A percentile compares a stretch with the other conserved stretches of the same genome.
Evolutionary conservation across 2,113 vertebrate species (phyloP).

Genomic region (Alligator sinensis): DNA sequence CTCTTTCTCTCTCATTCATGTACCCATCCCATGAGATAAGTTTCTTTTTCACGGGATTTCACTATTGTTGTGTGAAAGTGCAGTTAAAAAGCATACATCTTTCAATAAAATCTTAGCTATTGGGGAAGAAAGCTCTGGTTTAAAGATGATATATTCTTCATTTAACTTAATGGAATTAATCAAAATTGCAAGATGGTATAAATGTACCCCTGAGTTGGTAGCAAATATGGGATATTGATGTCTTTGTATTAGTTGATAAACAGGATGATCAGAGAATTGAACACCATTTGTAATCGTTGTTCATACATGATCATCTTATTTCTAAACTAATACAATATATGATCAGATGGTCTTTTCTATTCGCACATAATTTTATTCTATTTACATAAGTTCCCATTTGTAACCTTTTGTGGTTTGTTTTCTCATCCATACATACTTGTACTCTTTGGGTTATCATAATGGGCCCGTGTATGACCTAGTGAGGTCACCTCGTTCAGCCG

Average conservation of each 20-base stretch:
- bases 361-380: background rate
- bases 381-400: background rate
- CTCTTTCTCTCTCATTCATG: background rate
- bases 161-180: background rate
- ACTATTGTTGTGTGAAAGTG: background rate
- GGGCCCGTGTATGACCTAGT: no score
- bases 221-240: background rate
- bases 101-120: background rate
- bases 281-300: slow-evolving; percentile 2
- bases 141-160: background rate
- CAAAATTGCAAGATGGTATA: background rate
- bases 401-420: background rate
- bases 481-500: no score
- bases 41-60: background rate
- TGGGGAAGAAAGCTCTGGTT: background rate
- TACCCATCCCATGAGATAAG: background rate
- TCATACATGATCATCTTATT: background rate
- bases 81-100: background rate
- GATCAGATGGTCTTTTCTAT: background rate
- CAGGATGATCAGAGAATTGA: background rate
- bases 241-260: background rate
- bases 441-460: background rate
- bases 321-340: background rate
- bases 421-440: background rate
- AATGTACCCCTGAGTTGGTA: background rate